Evolutionary conservation across 2,888 invertebrate genomes (phyloP), one percentile per base, ranked within the genome.

Genomic region (Acanthopleura granulata): DNA sequence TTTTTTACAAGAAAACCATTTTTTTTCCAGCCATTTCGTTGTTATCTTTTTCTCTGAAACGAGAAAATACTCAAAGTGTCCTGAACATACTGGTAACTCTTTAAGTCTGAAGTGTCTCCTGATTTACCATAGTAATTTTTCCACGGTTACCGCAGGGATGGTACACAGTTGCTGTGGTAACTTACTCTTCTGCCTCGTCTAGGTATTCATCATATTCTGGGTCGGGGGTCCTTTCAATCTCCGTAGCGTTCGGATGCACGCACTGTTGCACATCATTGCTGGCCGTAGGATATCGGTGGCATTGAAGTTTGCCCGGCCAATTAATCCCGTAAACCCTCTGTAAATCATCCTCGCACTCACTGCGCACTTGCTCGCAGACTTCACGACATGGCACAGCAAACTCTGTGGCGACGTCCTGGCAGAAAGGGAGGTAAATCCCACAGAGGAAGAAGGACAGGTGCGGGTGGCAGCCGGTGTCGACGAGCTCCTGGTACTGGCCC

Each of bases 291-390:
- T 80, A 87, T 0, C 86, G 80, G 71, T 86, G 86, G 76, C 87
- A 87, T 72, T 87, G 87, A 22, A 87, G 79, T 77, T 87, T 87
- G 57, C 83, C 81, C 16, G 86, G 85, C 87, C 87, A 87, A 15
- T 82, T 83, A 0, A 87, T 76, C 0, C 78, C 79, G 49, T 83
- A 81, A n/a, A 77, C 62, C 40, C 78, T 72, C 14, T 75, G 73
- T 61, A 82, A 81, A 61, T 78, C 71, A 1, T 57, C 72, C 62
- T 76, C 76, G 69, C 87, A 87, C 0, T 78, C 77, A 3, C 16
- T 16, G 25, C 75, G 57, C 0, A 87, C 82, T 62, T 82, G 77
- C 50, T 84, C 79, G 76, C 87, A 87, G 1, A 85, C 72, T 74
- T 86, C 85, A 6, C 82, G 73, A 72, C 87, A 87, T 11, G 87